Evolutionary conservation across 1,140 invertebrate genomes (phyloP).

Genomic region (Lordiphosa stackelbergi): DNA sequence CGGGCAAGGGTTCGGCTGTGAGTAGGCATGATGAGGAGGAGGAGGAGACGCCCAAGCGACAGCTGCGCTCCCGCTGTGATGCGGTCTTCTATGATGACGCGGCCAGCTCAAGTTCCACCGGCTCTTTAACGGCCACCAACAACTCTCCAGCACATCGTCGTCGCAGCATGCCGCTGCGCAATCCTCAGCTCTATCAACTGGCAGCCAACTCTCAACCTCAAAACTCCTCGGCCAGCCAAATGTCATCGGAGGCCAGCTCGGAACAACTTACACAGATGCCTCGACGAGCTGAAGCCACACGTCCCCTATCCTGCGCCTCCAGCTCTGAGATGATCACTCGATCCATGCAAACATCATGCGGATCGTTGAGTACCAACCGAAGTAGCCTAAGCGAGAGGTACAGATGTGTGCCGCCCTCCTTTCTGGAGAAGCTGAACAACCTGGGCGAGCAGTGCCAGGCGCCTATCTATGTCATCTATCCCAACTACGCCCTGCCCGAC

Average conservation of each 20-base stretch:
- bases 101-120: slow-evolving; percentile 64
- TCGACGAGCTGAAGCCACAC: slow-evolving; percentile 29
- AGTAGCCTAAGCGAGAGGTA: slow-evolving; percentile 75
- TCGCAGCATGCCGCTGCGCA: slow-evolving; percentile 66
- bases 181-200: slow-evolving; percentile 70
- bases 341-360: slow-evolving; percentile 84
- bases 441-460: slow-evolving; percentile 81
- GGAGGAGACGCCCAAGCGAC: slow-evolving; percentile 51
- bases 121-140: slow-evolving; percentile 63
- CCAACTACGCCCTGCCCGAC: slow-evolving; percentile 93
- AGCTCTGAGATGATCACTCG: slow-evolving; percentile 81
- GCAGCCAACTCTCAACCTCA: slow-evolving; percentile 40
- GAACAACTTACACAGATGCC: slow-evolving; percentile 74
- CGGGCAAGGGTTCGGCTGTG: slow-evolving; percentile 78
- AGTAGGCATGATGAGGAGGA: slow-evolving; percentile 77
- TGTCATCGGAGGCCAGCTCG: slow-evolving; percentile 72
- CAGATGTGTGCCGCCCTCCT: slow-evolving; percentile 82
- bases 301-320: slow-evolving; percentile 62
- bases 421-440: slow-evolving; percentile 82
- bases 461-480: slow-evolving; percentile 93
- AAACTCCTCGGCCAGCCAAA: slow-evolving; percentile 57
- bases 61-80: slow-evolving; percentile 45
- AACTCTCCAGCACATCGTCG: slow-evolving; percentile 70
- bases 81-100: slow-evolving; percentile 64
- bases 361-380: slow-evolving; percentile 65